phyloP scores from a whole-genome alignment of 1,140 invertebrate genomes.

The Diabrotica virgifera region DNA sequence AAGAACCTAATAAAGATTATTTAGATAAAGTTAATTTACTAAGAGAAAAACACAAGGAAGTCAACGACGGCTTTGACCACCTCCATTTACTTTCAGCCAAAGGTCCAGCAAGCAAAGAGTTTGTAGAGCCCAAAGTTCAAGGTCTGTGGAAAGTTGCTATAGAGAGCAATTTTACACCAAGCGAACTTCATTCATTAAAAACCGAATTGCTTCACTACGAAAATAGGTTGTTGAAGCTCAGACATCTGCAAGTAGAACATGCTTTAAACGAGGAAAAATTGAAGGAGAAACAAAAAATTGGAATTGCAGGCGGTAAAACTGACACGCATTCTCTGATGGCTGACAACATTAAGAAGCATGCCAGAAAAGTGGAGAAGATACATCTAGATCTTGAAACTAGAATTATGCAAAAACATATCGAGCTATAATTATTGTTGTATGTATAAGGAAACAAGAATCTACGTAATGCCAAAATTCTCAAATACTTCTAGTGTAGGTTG shows the following conservation, averaged over 20 bases:
- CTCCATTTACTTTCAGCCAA: conserved; percentile 69
- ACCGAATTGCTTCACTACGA: conserved; percentile 89
- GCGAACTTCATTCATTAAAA: conserved; percentile 81
- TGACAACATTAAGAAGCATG: conserved; percentile 76
- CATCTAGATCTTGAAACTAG: conserved; percentile 76
- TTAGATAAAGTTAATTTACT: conserved; percentile 66
- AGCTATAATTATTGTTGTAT: conserved; percentile 56
- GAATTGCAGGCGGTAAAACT: conserved; percentile 59
- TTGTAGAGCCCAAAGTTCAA: conserved; percentile 86
- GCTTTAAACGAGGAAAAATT: conserved; percentile 62
- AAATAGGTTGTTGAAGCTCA: conserved; percentile 72
- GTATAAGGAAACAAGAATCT: background rate
- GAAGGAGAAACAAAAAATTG: conserved; percentile 58
- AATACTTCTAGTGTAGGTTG: too few species aligned
- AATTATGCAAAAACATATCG: conserved; percentile 72
- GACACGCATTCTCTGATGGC: conserved; percentile 62
- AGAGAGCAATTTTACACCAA: conserved; percentile 72
- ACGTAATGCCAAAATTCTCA: too few species aligned
- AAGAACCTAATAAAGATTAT: conserved; percentile 62
- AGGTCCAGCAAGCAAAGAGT: conserved; percentile 77
- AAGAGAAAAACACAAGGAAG: conserved; percentile 72
- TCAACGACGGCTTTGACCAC: conserved; percentile 78
- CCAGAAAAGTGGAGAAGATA: conserved; percentile 81
- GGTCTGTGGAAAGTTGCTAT: conserved; percentile 80
- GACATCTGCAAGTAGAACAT: conserved; percentile 75